Evolutionary conservation across 1,140 invertebrate genomes (phyloP).

Genomic region (Lithobius niger): DNA sequence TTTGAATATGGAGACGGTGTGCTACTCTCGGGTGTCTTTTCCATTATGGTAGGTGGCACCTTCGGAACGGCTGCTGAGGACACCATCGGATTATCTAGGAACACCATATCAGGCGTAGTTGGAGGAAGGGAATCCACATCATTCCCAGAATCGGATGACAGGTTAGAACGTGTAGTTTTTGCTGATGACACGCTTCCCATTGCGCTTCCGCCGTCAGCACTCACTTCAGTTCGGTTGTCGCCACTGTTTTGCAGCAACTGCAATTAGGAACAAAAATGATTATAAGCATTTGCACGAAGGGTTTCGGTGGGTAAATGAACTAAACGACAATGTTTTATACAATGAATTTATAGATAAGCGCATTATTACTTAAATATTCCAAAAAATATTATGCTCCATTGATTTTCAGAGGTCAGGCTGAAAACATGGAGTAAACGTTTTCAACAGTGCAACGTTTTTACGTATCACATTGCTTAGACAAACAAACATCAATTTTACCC

Average conservation of each 20-base stretch:
- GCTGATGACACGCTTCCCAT: conserved; percentile 1
- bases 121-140: neutral
- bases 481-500: too few relatives aligned
- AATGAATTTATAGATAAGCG: too few relatives aligned
- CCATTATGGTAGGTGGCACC: neutral
- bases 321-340: too few relatives aligned
- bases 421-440: too few relatives aligned
- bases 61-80: neutral
- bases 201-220: neutral
- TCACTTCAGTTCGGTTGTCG: neutral
- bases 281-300: neutral
- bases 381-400: too few relatives aligned
- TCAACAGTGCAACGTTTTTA: too few relatives aligned
- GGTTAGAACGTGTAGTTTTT: neutral
- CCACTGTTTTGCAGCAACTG: neutral
- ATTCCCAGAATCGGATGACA: conserved; percentile 7
- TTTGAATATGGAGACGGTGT: conserved; percentile 3
- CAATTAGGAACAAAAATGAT: neutral
- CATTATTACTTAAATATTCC: too few relatives aligned
- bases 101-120: conserved; percentile 1
- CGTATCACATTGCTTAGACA: too few relatives aligned
- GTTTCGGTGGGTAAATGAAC: too few relatives aligned
- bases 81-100: conserved; percentile 2
- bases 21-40: neutral
- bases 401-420: too few relatives aligned